Percentiles rank a stretch among this genome's conserved stretches.
phyloP scores from a whole-genome alignment of 2,888 invertebrate genomes.

The Rhopalosiphum nymphaeae region DNA sequence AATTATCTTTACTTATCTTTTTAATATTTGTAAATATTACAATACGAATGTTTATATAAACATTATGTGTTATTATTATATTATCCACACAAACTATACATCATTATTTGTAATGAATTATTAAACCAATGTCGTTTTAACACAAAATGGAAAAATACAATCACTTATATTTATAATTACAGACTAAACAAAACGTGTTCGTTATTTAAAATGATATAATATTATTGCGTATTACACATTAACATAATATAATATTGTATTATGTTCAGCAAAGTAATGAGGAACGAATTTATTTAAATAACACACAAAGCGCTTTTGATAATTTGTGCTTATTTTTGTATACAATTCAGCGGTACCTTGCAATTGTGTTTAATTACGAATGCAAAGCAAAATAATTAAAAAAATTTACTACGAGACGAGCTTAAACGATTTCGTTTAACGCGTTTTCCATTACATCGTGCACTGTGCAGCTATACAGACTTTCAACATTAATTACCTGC shows the following conservation, averaged over 20 bases:
- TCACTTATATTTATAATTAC: neutral
- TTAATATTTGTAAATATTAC: neutral
- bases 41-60: neutral
- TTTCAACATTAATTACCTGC: neutral
- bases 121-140: neutral
- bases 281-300: neutral
- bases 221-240: neutral
- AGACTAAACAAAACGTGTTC: neutral
- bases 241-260: neutral
- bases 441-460: neutral
- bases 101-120: neutral
- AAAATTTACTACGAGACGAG: neutral
- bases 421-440: conserved; percentile 15
- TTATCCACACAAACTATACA: neutral
- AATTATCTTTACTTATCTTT: neutral
- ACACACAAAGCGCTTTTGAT: neutral
- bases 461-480: neutral
- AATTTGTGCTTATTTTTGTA: neutral
- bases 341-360: neutral
- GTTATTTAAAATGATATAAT: neutral
- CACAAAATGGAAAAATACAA: neutral
- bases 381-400: conserved; percentile 4
- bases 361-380: neutral
- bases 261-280: neutral
- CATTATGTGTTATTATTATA: neutral